Percentiles rank a stretch among this genome's conserved stretches.
Evolutionary conservation across 2,888 invertebrate species (phyloP).

Genomic region (Oscheius sp.): DNA sequence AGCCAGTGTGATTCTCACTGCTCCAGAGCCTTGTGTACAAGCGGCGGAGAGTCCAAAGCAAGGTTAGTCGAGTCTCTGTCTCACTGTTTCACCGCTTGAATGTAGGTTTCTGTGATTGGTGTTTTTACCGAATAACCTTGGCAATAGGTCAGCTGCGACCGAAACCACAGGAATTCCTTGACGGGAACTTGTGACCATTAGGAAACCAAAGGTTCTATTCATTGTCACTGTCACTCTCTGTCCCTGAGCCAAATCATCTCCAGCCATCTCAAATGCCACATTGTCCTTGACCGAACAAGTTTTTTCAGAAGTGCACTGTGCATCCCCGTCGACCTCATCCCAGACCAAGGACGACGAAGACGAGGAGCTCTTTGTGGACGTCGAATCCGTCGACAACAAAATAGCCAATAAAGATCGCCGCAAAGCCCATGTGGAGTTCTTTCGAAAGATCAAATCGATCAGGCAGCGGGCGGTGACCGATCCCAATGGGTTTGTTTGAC

Average conservation of each 20-base stretch:
- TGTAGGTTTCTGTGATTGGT: no score
- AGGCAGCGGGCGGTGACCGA: constrained; percentile 45
- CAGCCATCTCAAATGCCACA: no score
- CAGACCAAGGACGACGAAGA: constrained; percentile 48
- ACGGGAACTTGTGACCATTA: no score
- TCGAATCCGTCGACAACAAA: constrained; percentile 50
- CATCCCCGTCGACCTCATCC: constrained; percentile 21
- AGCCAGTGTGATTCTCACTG: not conserved
- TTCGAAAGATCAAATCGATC: constrained; percentile 57
- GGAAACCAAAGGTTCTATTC: no score
- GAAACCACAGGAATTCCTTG: no score
- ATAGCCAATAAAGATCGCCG: constrained; percentile 50
- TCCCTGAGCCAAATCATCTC: no score
- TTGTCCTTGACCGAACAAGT: no score
- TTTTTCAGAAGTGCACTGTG: not conserved
- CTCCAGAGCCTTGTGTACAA: not conserved
- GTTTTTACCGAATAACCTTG: no score
- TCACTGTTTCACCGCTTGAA: no score
- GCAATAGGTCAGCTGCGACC: no score
- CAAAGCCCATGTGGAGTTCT: constrained; percentile 61
- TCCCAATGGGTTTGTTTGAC: constrained; percentile 12
- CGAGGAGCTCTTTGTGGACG: constrained; percentile 57
- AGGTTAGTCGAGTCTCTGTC: not conserved
- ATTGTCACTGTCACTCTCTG: no score
- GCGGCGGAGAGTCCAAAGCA: constrained; percentile 15